Percentiles rank a stretch among this genome's conserved stretches.
These are phyloP conservation scores for Drosophila picticornis DNA, from an alignment of 2,888 invertebrate species.

Conservation along the genomic window DNA sequence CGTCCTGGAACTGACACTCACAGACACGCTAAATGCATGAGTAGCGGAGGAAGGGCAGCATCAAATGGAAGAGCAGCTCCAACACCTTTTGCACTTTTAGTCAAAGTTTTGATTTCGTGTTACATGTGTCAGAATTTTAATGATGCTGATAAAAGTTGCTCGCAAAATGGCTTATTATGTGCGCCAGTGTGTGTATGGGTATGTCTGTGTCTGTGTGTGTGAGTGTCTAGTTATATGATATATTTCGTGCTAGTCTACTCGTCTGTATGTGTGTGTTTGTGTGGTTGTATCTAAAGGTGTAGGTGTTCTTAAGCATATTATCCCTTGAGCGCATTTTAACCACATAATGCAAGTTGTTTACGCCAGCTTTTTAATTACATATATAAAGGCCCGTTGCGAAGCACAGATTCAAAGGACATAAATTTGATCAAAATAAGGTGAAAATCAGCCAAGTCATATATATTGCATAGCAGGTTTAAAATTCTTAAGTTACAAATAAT, in stretches of 20 bases:
- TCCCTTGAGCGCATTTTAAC: conserved; percentile 68
- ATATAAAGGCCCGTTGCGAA: background rate
- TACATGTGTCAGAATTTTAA: conserved; percentile 81
- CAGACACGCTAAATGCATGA: conserved; percentile 11
- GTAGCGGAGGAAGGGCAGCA: background rate
- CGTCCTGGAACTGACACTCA: conserved; percentile 39
- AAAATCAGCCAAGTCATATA: background rate
- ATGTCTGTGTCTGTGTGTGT: background rate
- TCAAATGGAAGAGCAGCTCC: conserved; percentile 26
- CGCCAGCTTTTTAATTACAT: conserved; percentile 66
- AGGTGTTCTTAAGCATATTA: conserved; percentile 54
- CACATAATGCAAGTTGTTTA: conserved; percentile 49
- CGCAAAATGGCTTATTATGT: conserved; percentile 77
- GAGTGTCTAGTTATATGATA: conserved; percentile 5
- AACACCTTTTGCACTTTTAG: conserved; percentile 80
- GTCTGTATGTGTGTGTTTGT: conserved; percentile 16
- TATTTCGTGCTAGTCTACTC: conserved; percentile 26
- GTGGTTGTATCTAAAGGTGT: background rate
- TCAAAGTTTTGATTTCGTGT: conserved; percentile 82
- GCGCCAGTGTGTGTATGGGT: conserved; percentile 46
- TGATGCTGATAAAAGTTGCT: conserved; percentile 80
- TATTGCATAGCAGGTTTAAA: background rate
- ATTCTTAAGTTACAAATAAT: background rate
- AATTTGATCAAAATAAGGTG: conserved; percentile 21
- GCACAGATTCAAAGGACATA: conserved; percentile 19